Percentiles rank a stretch among this genome's conserved stretches.
These are phyloP conservation scores for Hipposideros armiger DNA, from an alignment of 2,113 vertebrate genomes.

Conservation along the genomic window DNA sequence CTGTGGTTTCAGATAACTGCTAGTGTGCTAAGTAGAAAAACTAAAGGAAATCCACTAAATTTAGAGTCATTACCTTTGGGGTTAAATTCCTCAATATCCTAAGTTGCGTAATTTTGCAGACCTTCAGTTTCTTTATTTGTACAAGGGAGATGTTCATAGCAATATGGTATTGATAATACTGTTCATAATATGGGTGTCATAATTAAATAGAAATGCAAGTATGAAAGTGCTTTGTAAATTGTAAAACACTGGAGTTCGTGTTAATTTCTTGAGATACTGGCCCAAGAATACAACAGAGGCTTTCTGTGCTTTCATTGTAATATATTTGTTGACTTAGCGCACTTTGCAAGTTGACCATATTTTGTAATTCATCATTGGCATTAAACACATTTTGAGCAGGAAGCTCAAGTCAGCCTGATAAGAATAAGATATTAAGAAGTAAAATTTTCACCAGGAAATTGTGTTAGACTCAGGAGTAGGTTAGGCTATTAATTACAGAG, in stretches of 20 bases:
- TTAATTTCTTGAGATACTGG: neutral
- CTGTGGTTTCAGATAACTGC: neutral
- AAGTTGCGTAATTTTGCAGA: neutral
- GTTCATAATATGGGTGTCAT: neutral
- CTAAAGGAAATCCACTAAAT: neutral
- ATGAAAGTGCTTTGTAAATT: neutral
- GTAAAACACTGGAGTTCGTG: neutral
- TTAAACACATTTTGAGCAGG: constrained; percentile 10
- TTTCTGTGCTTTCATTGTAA: neutral
- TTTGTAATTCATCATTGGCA: constrained; percentile 44
- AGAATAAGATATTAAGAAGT: constrained; percentile 19
- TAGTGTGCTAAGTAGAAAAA: neutral
- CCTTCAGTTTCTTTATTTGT: neutral
- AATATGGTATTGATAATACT: neutral
- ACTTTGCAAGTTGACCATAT: neutral
- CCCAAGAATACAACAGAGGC: neutral
- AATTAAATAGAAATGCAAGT: neutral
- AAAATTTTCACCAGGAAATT: neutral
- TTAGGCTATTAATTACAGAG: neutral
- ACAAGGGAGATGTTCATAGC: neutral
- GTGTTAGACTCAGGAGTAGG: neutral
- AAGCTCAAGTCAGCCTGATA: neutral
- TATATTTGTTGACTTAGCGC: neutral
- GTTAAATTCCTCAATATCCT: neutral
- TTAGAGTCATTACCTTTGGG: neutral